Evolutionary conservation across 2,113 vertebrate species (phyloP).

Genomic region (Tapirus terrestris): DNA sequence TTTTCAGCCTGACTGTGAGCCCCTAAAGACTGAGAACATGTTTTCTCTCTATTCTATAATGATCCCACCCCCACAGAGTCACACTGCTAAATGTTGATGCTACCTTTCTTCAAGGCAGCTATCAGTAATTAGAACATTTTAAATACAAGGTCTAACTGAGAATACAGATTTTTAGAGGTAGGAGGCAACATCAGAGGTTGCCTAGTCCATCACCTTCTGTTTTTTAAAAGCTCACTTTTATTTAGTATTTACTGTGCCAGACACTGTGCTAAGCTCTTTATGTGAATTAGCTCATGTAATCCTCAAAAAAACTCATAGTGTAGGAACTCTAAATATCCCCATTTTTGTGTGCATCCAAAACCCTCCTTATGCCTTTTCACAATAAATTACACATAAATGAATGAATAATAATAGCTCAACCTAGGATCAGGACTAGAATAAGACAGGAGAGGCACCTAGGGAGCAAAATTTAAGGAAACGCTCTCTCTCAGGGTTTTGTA

Average conservation of each 20-base stretch:
- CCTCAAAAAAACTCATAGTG: not conserved
- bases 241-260: slow-evolving; percentile 19
- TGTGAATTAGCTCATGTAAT: not conserved
- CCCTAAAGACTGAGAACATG: slow-evolving; percentile 73
- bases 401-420: not conserved
- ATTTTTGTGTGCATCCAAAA: slow-evolving; percentile 21
- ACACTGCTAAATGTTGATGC: slow-evolving; percentile 41
- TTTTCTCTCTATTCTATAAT: slow-evolving; percentile 66
- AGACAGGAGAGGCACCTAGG: not conserved
- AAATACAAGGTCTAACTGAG: not conserved
- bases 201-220: not conserved
- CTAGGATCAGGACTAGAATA: not conserved
- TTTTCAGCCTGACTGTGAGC: slow-evolving; percentile 74
- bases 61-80: slow-evolving; percentile 62
- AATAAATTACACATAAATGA: not conserved
- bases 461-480: not conserved
- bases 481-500: not conserved
- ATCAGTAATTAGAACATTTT: not conserved
- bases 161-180: slow-evolving; percentile 18
- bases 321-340: not conserved
- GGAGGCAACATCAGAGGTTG: not conserved
- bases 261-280: not conserved
- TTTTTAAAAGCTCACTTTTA: not conserved
- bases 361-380: not conserved
- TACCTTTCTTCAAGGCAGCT: slow-evolving; percentile 10